Evolutionary conservation across 2,797 vertebrate species (phyloP), one percentile per base, ranked within the genome.

Genomic region (Loriculus beryllinus): DNA sequence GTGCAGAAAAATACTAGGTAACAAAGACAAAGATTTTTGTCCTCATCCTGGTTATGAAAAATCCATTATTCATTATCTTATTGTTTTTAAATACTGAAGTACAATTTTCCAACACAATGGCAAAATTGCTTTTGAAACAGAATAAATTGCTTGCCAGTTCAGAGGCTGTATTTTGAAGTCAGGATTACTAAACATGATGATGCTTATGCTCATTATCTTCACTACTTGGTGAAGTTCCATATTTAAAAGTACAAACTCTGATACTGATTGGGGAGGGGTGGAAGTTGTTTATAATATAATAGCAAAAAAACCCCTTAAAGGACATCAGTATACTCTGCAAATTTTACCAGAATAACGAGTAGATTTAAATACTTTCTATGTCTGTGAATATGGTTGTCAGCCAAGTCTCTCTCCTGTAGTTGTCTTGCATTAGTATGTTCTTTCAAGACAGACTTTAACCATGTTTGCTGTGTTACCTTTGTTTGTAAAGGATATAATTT

Each of bases 11-110:
- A 96, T 89, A 97, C 92, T 47, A 95, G 92, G 91, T 97, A 97
- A 97, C 97, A 98, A 97, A 98, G 97, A 96, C 90, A 92, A 94
- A 97, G 93, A 96, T 97, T 97, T 98, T 93, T 97, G 81, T 97
- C 94, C 95, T 97, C 93, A 94, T 93, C 84, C 81, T 96, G 91
- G 96, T 96, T 98, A 96, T 97, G 96, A 96, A 97, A 98, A 98
- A 98, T 98, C 96, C 98, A 98, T 98, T 98, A 98, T 98, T 98
- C 98, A 98, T 98, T 96, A 95, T 97, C 95, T 95, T 97, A 96
- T 86, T 98, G 98, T 98, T 98, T 98, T 98, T 97, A 98, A 98
- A 98, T 98, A 97, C 97, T 93, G 92, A 96, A 94, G 92, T 96
- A 97, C 97, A 97, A 95, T 95, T 97, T 98, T 97, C 94, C 85